Evolutionary conservation across 2,797 vertebrate genomes (phyloP), one percentile per base, ranked within the genome.

Genomic region (Tapera naevia): DNA sequence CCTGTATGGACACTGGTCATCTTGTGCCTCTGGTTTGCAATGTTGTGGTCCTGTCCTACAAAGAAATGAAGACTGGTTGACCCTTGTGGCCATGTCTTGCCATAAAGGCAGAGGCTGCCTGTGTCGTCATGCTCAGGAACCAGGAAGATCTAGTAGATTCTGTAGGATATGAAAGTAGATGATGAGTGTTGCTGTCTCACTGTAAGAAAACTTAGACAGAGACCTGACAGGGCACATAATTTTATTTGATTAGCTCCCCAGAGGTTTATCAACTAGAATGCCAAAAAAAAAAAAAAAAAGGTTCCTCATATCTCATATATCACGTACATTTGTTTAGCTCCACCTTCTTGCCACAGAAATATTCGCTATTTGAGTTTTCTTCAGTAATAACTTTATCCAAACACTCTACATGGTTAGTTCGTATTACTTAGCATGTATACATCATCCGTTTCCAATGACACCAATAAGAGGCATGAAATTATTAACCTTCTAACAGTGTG

Each of bases 41-140:
- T 10, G 5, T 7, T 50, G 19, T 58, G 51, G 10, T 15, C n/a
- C 19, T 69, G 11, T 56, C n/a, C 50, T 72, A 35, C 30, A n/a
- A 57, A 72, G 25, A 32, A 62, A 35, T 30, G 30, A 6, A 3
- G 15, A 8, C 17, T 39, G 27, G 1, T 17, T 73, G 51, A 39
- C 15, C 11, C 25, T 13, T 27, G 5, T 0, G 10, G 6, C 37
- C 4, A 0, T 6, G 5, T 25, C 33, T 56, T 57, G 22, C 9
- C 45, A 37, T 7, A 30, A 51, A 45, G 6, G 9, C 62, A 88
- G 56, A 69, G 17, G 11, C n/a, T 78, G 33, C 12, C 17, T 18
- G 5, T 13, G 23, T 80, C 25, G 18, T 11, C 61, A 43, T 1
- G 2, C 21, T 46, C 37, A 56, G 58, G 39, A 69, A 5, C 9